Base-by-base conservation (phyloP, 2,113 vertebrate genomes). In the Chrysochloris asiatica region DNA sequence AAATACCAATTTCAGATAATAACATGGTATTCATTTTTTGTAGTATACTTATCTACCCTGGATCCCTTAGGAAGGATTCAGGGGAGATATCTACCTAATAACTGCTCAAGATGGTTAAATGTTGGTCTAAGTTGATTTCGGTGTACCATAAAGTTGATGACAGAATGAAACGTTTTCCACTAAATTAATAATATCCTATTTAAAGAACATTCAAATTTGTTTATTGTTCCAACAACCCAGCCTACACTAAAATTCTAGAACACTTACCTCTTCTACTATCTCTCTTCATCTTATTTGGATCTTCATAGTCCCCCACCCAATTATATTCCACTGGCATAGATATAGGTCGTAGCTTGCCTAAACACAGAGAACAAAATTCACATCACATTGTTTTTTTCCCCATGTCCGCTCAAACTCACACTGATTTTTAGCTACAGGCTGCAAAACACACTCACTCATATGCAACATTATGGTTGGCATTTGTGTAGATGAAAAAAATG, bases 251-350 rank as follows among this genome's bases (percentile, higher is more conserved):
- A 94, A 93, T 96, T 96, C 92, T 91, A 95, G 85, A 96, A 96
- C 90, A 99, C 99, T 98, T 98, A 99, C 99, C 99, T 99, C 99
- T 99, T 97, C 99, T 98, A 97, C 98, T 99, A 96, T 99, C 99
- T 98, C 99, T 98, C 98, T 99, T 99, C 97, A 98, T 98, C 98
- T 99, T 99, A 98, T 97, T 98, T 95, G 99, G 98, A 97, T 99
- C 99, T 98, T 99, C 99, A 97, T 98, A 98, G 97, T 99, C 99
- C 97, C 98, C 99, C 97, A 99, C 99, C 99, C 99, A 99, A 98
- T 99, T 99, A 98, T 99, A 99, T 97, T 99, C 99, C 97, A 99
- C 98, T 94, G 99, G 99, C 99, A 99, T 99, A 96, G 99, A 99
- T 97, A 99, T 99, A 96, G 99, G 99, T 96, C 99, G 98, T 96